phyloP scores from a whole-genome alignment of 2,888 invertebrate genomes.

The Xylophagus ater region DNA sequence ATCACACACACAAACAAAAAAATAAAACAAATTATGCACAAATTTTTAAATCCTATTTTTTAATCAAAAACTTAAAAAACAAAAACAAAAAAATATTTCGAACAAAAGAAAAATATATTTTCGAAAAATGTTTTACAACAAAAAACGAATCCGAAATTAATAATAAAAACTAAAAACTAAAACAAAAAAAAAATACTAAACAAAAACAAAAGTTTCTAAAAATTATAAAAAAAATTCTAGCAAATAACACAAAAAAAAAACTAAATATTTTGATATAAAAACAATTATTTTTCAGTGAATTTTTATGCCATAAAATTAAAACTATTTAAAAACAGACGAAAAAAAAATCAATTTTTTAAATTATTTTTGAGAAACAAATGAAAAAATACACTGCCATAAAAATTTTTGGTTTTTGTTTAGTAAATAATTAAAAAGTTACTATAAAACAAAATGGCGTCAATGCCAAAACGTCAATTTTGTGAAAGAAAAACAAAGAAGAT shows the following conservation, averaged over 20 bases:
- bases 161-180: conserved; percentile 5
- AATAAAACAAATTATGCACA: conserved; percentile 7
- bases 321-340: neutral
- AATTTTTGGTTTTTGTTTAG: conserved; percentile 3
- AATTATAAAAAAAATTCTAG: conserved; percentile 7
- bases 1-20: conserved; percentile 5
- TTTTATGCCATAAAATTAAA: neutral
- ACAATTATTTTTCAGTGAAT: conserved; percentile 7
- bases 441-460: too few species aligned
- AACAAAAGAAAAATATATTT: too few species aligned
- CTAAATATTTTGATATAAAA: conserved; percentile 9
- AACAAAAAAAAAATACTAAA: conserved; percentile 9
- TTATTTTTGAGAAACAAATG: conserved; percentile 2
- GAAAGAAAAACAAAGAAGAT: too few species aligned
- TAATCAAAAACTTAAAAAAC: too few species aligned
- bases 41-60: too few species aligned
- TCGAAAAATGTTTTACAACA: too few species aligned
- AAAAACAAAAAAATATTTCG: too few species aligned
- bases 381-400: neutral
- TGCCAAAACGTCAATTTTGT: too few species aligned
- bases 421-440: too few species aligned
- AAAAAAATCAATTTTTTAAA: neutral
- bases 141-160: conserved; percentile 4
- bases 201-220: conserved; percentile 8
- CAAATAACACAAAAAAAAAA: conserved; percentile 5